Percentiles rank a stretch among this genome's conserved stretches.
phyloP scores from a whole-genome alignment of 2,797 vertebrate species.

The Erithacus rubecula region DNA sequence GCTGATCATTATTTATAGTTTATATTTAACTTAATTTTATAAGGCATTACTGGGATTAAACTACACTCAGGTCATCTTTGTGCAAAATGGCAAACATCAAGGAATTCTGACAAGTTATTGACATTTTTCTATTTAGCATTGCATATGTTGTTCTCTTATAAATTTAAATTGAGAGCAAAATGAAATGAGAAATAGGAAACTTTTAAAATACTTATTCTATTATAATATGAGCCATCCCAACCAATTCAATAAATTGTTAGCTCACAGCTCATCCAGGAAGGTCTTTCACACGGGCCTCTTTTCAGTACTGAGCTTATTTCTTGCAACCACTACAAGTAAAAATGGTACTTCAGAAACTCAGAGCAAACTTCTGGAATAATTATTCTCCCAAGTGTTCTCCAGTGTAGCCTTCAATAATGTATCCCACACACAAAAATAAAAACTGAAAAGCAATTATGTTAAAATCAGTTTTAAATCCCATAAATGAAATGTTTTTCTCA shows the following conservation, averaged over 20 bases:
- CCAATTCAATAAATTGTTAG: neutral
- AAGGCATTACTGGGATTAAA: neutral
- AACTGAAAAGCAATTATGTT: neutral
- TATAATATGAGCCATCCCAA: neutral
- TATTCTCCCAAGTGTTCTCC: neutral
- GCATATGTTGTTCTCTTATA: neutral
- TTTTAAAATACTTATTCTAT: neutral
- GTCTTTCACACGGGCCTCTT: neutral
- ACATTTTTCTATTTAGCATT: neutral
- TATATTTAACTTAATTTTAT: neutral
- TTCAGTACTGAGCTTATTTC: neutral
- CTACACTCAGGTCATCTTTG: neutral
- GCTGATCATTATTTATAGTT: neutral
- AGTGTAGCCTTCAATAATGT: neutral
- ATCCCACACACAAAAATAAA: neutral
- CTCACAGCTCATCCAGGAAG: neutral
- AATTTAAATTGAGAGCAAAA: neutral
- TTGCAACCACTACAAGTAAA: neutral
- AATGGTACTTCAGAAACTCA: neutral
- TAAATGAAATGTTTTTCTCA: neutral
- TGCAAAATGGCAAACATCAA: neutral
- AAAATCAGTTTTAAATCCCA: neutral
- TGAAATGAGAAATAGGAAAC: neutral
- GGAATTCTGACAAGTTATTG: neutral
- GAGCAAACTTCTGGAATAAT: neutral